A percentile compares a stretch with the other conserved stretches of the same genome.
These are phyloP conservation scores for Apeltes quadracus DNA, from an alignment of 2,113 vertebrate species.

Conservation along the genomic window DNA sequence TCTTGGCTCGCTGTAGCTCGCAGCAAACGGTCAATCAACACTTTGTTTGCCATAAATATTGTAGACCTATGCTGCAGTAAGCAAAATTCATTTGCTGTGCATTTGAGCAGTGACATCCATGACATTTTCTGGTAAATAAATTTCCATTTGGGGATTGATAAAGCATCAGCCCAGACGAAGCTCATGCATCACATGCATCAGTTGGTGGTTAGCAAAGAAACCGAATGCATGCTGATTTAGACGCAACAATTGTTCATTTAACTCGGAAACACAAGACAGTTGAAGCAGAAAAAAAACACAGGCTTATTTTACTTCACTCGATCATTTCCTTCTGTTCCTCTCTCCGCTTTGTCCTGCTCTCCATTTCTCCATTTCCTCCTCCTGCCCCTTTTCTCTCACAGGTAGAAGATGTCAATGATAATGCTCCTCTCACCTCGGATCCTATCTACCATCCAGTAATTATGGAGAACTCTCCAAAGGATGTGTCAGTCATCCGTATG, in stretches of 20 bases:
- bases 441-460: conserved; percentile 92
- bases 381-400: conserved; percentile 24
- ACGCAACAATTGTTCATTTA: neutral
- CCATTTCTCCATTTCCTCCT: neutral
- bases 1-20: conserved; percentile 53
- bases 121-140: conserved; percentile 63
- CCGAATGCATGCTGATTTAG: conserved; percentile 16
- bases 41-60: conserved; percentile 64
- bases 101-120: conserved; percentile 58
- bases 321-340: neutral
- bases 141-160: conserved; percentile 66
- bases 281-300: conserved; percentile 5
- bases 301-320: neutral
- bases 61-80: conserved; percentile 42
- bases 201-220: conserved; percentile 43
- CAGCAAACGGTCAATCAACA: conserved; percentile 65
- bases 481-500: conserved; percentile 92
- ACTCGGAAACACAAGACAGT: neutral
- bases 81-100: conserved; percentile 55
- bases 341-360: neutral
- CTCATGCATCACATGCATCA: conserved; percentile 2
- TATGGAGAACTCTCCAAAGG: conserved; percentile 96
- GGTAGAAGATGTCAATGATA: conserved; percentile 96
- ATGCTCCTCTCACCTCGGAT: conserved; percentile 93
- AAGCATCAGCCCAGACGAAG: conserved; percentile 21